phyloP scores from a whole-genome alignment of 2,888 invertebrate species.

The Agrilus mali region DNA sequence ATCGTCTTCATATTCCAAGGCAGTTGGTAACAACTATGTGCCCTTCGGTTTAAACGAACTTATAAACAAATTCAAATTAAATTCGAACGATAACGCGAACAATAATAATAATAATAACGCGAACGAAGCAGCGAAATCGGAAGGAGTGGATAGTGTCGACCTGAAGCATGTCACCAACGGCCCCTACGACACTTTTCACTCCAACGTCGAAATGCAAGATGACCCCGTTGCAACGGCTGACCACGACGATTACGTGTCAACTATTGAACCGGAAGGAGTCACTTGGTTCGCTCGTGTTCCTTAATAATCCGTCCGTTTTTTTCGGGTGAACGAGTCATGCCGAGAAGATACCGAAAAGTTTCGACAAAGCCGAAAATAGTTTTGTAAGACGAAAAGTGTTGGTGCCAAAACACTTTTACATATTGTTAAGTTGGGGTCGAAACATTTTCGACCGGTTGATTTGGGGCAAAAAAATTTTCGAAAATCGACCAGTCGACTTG shows the following conservation, averaged over 20 bases:
- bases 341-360: too few species aligned
- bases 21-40: constrained; percentile 11
- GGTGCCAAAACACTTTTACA: too few species aligned
- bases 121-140: constrained; percentile 35
- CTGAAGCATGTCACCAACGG: constrained; percentile 40
- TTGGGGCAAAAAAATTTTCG: too few species aligned
- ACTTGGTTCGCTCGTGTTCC: constrained; percentile 20
- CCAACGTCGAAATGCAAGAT: constrained; percentile 38
- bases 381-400: too few species aligned
- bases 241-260: constrained; percentile 38
- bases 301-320: constrained; percentile 13
- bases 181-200: constrained; percentile 42
- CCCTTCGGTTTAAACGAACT: constrained; percentile 43
- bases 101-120: constrained; percentile 29
- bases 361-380: too few species aligned
- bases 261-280: constrained; percentile 47
- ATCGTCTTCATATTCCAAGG: constrained; percentile 35
- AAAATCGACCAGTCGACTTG: too few species aligned
- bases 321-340: too few species aligned
- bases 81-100: constrained; percentile 23
- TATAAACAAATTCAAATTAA: constrained; percentile 42
- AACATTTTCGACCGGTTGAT: too few species aligned
- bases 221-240: constrained; percentile 41
- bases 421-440: too few species aligned
- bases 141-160: constrained; percentile 27